A percentile compares a stretch with the other conserved stretches of the same genome.
Evolutionary conservation across 1,140 invertebrate species (phyloP).

Genomic region (Lasaia peninsularis): DNA sequence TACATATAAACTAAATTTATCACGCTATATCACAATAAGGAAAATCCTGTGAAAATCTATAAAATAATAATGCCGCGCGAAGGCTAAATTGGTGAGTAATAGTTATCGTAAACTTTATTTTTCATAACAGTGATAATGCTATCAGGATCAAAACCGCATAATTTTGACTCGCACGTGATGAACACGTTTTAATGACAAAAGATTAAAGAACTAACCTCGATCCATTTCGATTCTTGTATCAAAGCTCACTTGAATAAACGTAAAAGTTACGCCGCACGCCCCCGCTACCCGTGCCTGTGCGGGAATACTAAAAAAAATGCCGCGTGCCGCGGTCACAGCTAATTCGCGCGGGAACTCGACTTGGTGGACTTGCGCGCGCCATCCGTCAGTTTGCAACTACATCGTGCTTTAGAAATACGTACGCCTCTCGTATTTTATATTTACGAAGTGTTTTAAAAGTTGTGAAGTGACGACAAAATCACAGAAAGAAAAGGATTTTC

Average conservation of each 20-base stretch:
- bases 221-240: slow-evolving; percentile 21
- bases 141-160: too few relatives aligned
- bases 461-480: not conserved
- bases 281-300: slow-evolving; percentile 35
- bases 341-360: slow-evolving; percentile 26
- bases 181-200: not conserved
- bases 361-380: slow-evolving; percentile 2
- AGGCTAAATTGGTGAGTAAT: too few relatives aligned
- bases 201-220: slow-evolving; percentile 27
- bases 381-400: slow-evolving; percentile 4
- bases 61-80: too few relatives aligned
- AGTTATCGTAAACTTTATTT: too few relatives aligned
- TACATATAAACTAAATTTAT: too few relatives aligned
- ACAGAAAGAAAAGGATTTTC: not conserved
- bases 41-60: too few relatives aligned
- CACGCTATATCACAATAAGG: too few relatives aligned
- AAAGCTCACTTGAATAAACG: too few relatives aligned
- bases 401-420: slow-evolving; percentile 1
- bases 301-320: slow-evolving; percentile 40
- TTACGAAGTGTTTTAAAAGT: slow-evolving; percentile 5
- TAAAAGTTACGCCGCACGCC: slow-evolving; percentile 7
- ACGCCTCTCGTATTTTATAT: not conserved
- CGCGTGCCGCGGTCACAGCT: slow-evolving; percentile 15
- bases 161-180: too few relatives aligned
- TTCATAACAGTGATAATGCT: too few relatives aligned